Percentiles rank a stretch among this genome's conserved stretches.
These are phyloP conservation scores for Drosophila falleni DNA, from an alignment of 2,888 invertebrate genomes.

Conservation along the genomic window DNA sequence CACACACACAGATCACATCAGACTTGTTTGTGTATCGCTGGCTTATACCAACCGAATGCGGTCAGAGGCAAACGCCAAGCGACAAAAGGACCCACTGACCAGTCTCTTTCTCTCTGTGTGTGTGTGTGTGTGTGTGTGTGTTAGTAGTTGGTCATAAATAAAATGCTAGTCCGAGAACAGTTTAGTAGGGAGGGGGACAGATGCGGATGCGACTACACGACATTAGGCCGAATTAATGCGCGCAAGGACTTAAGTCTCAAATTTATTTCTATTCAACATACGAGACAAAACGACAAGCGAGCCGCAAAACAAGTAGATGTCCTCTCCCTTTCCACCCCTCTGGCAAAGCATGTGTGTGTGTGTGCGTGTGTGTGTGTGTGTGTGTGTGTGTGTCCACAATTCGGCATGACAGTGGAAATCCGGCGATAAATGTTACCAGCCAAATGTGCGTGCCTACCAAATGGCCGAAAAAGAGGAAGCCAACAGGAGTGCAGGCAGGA, in stretches of 20 bases:
- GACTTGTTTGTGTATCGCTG: slow-evolving; percentile 51
- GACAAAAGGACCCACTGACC: slow-evolving; percentile 48
- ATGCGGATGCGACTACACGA: slow-evolving; percentile 77
- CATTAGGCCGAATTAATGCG: slow-evolving; percentile 81
- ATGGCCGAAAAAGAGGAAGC: background rate
- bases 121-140: slow-evolving; percentile 31
- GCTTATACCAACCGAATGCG: slow-evolving; percentile 63
- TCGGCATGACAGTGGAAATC: slow-evolving; percentile 81
- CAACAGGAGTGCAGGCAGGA: background rate
- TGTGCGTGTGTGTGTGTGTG: slow-evolving; percentile 5
- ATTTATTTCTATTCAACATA: slow-evolving; percentile 81
- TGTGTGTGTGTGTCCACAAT: slow-evolving; percentile 54
- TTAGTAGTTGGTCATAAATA: slow-evolving; percentile 66
- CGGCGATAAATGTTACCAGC: slow-evolving; percentile 81
- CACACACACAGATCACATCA: slow-evolving; percentile 20
- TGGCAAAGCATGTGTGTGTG: slow-evolving; percentile 6
- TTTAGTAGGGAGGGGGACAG: slow-evolving; percentile 23
- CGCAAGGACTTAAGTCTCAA: slow-evolving; percentile 79
- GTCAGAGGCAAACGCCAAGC: slow-evolving; percentile 55
- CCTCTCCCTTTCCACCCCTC: background rate
- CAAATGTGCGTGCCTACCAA: slow-evolving; percentile 68
- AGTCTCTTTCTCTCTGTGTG: slow-evolving; percentile 15
- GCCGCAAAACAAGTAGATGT: slow-evolving; percentile 61
- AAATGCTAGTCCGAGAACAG: slow-evolving; percentile 77
- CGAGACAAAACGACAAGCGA: slow-evolving; percentile 74